phyloP scores from a whole-genome alignment of 2,797 vertebrate species.

The Danio albolineatus region DNA sequence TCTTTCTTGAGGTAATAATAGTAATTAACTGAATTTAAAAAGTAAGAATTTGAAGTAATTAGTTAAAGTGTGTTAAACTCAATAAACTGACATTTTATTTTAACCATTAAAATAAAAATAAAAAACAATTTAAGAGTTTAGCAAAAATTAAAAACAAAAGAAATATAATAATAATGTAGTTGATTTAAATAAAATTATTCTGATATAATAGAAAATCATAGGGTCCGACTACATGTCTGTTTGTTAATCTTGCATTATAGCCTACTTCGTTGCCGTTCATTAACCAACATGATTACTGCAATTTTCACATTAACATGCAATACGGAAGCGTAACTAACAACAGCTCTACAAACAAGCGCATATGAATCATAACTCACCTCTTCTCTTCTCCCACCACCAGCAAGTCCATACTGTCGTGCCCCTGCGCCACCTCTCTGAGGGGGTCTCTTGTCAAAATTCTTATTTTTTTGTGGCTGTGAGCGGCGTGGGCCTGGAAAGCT shows the following conservation, averaged over 20 bases:
- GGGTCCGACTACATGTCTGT: neutral
- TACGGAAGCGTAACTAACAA: neutral
- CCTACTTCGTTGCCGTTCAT: neutral
- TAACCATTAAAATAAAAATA: too few relatives aligned
- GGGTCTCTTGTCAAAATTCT: constrained; percentile 99
- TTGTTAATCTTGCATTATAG: neutral
- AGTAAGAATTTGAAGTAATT: too few relatives aligned
- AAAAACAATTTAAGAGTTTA: too few relatives aligned
- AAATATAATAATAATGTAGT: too few relatives aligned
- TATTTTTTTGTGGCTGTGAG: constrained; percentile 99
- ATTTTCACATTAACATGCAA: neutral
- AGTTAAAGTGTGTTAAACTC: too few relatives aligned
- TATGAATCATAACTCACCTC: constrained; percentile 80
- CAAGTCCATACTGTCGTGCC: constrained; percentile 86
- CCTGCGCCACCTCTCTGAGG: constrained; percentile 88
- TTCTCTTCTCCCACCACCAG: constrained; percentile 96
- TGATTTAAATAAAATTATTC: too few relatives aligned
- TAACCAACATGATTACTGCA: neutral
- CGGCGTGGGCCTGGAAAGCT: constrained; percentile 89
- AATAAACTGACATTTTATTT: too few relatives aligned
- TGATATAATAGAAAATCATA: too few relatives aligned
- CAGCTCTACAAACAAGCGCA: neutral
- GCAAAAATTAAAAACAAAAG: too few relatives aligned
- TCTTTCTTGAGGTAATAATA: too few relatives aligned
- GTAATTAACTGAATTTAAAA: too few relatives aligned